Percentiles rank a stretch among this genome's conserved stretches.
Conservation (phyloP, 2,888 invertebrate genomes). For the Koerneria pararmatus region DNA sequence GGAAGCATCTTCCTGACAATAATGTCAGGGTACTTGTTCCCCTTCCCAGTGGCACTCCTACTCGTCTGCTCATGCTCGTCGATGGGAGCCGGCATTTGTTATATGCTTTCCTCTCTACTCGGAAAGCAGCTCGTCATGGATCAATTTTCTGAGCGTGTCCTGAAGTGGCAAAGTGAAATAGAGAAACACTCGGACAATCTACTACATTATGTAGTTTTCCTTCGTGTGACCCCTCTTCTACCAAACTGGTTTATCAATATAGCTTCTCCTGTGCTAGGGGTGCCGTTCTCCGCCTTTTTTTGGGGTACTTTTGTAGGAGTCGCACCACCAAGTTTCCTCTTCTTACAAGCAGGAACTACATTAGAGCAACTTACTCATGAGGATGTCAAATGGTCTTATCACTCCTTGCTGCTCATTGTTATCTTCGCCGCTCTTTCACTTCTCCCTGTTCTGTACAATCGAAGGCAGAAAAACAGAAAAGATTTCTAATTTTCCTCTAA, state of each 20-base stretch:
- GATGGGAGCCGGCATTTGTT: constrained; percentile 89
- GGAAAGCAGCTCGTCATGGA: constrained; percentile 79
- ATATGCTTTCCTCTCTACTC: constrained; percentile 82
- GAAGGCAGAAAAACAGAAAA: constrained; percentile 17
- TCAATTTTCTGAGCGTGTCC: constrained; percentile 82
- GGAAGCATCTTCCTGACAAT: constrained; percentile 96
- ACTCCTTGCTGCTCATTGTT: constrained; percentile 64
- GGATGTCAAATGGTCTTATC: constrained; percentile 68
- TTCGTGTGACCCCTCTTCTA: constrained; percentile 91
- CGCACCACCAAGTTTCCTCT: constrained; percentile 92
- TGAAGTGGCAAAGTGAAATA: constrained; percentile 75
- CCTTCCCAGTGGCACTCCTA: constrained; percentile 81
- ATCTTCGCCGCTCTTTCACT: constrained; percentile 79
- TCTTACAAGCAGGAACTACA: constrained; percentile 94
- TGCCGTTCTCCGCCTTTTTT: constrained; percentile 85
- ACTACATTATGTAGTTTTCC: constrained; percentile 90
- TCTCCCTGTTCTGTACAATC: constrained; percentile 78
- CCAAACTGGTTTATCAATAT: constrained; percentile 99
- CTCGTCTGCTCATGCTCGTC: constrained; percentile 83
- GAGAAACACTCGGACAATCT: constrained; percentile 79
- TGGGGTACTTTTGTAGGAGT: constrained; percentile 93
- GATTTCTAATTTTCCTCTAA: not conserved
- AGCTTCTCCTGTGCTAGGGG: constrained; percentile 90
- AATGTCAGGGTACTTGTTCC: constrained; percentile 90
- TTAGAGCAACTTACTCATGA: constrained; percentile 85